Evolutionary conservation across 2,113 vertebrate species (phyloP).

Genomic region (Sarotherodon lohbergeri): DNA sequence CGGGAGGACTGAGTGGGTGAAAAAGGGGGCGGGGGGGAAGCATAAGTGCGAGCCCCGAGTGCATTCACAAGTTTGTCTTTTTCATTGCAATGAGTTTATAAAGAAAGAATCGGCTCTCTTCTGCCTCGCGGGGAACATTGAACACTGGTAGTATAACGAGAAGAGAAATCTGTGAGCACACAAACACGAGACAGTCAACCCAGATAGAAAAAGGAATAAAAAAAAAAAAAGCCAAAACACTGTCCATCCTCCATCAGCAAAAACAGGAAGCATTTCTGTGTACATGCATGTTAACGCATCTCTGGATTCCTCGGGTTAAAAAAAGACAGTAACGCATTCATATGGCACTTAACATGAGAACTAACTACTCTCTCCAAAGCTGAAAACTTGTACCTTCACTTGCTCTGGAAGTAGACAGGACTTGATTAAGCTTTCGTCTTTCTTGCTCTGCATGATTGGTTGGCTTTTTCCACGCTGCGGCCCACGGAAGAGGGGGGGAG

Average conservation of each 20-base stretch:
- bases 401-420: not conserved
- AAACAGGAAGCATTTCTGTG: not conserved
- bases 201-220: not conserved
- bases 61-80: conserved; percentile 33
- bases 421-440: not conserved
- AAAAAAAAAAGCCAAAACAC: not conserved
- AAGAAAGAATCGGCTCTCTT: not conserved
- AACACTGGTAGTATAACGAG: conserved; percentile 17
- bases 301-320: not conserved
- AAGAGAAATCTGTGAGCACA: not conserved
- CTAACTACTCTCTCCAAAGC: not conserved
- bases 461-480: not conserved
- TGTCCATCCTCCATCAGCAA: not conserved
- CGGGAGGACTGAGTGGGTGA: conserved; percentile 8
- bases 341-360: conserved; percentile 52
- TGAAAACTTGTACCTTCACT: not conserved
- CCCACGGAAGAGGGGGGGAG: conserved; percentile 39
- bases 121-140: not conserved
- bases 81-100: not conserved
- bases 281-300: not conserved
- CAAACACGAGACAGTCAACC: not conserved
- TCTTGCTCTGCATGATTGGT: not conserved
- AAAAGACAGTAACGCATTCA: not conserved
- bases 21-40: not conserved
- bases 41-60: conserved; percentile 56